Evolutionary conservation across 2,888 invertebrate species (phyloP).

Genomic region (Rhaphigaster nebulosa): DNA sequence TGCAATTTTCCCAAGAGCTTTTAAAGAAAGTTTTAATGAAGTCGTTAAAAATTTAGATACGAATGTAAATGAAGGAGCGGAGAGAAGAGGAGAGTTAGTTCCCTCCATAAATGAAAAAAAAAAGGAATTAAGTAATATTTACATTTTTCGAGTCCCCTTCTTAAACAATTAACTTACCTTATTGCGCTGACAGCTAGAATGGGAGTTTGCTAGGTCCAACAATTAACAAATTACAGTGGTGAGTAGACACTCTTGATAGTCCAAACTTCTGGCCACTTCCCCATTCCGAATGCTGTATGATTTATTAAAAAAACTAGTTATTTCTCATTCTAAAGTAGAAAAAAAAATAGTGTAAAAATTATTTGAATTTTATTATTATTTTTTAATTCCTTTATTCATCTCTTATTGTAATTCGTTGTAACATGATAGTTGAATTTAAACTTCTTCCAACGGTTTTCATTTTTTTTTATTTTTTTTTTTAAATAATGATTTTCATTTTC

Average conservation of each 20-base stretch:
- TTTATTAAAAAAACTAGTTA: too few species aligned
- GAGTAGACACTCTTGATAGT: not conserved
- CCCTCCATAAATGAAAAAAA: not conserved
- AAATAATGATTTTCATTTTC: too few species aligned
- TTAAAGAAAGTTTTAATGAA: conserved; percentile 49
- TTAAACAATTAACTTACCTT: not conserved
- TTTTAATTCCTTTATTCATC: too few species aligned
- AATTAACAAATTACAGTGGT: not conserved
- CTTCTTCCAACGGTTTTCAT: too few species aligned
- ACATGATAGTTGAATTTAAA: too few species aligned
- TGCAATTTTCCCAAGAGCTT: conserved; percentile 45
- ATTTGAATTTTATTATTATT: too few species aligned
- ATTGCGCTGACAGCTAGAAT: not conserved
- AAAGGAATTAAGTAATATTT: conserved; percentile 25
- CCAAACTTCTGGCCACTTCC: too few species aligned
- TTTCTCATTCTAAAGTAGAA: too few species aligned
- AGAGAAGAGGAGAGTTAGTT: not conserved
- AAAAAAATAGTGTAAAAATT: too few species aligned
- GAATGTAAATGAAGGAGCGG: conserved; percentile 38
- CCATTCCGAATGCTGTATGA: too few species aligned
- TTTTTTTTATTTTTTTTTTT: too few species aligned
- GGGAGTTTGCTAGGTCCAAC: not conserved
- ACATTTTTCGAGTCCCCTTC: not conserved
- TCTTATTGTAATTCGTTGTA: too few species aligned
- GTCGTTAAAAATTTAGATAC: conserved; percentile 50